Percentiles rank a stretch among this genome's conserved stretches.
Conservation (phyloP, 2,797 vertebrate genomes). For the Falco novaeseelandiae region DNA sequence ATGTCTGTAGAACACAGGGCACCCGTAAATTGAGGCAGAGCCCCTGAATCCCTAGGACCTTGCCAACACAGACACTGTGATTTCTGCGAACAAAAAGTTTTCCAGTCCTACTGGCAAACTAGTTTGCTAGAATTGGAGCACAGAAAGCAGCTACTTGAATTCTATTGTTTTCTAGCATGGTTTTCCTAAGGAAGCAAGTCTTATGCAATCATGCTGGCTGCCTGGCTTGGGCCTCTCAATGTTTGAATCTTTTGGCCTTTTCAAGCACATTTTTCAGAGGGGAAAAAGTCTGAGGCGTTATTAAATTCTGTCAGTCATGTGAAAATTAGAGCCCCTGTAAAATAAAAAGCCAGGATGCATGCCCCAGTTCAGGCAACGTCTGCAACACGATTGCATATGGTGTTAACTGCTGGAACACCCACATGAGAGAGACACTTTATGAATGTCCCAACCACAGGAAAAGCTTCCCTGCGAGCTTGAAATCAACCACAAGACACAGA, state of each 20-base stretch:
- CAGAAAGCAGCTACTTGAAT: not conserved
- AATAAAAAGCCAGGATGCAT: not conserved
- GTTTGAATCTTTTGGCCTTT: not conserved
- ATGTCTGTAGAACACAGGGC: not conserved
- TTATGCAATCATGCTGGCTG: not conserved
- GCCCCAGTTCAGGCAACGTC: not conserved
- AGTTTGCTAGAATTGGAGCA: not conserved
- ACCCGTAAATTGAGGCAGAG: not conserved
- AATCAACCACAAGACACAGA: not conserved
- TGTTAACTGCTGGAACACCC: not conserved
- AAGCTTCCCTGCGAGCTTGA: not conserved
- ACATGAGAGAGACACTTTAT: not conserved
- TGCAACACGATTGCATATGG: not conserved
- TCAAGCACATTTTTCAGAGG: not conserved
- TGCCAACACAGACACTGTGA: not conserved
- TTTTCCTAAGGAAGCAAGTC: not conserved
- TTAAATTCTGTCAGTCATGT: not conserved
- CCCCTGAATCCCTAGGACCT: not conserved
- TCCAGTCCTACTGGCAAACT: not conserved
- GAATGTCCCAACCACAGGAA: conserved; percentile 11
- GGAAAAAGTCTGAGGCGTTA: not conserved
- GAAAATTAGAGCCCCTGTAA: not conserved
- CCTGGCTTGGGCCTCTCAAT: not conserved
- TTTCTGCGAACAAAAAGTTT: not conserved
- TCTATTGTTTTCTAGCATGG: not conserved